Base-by-base conservation (phyloP, 2,888 invertebrate species). In the Eilema sororculum region DNA sequence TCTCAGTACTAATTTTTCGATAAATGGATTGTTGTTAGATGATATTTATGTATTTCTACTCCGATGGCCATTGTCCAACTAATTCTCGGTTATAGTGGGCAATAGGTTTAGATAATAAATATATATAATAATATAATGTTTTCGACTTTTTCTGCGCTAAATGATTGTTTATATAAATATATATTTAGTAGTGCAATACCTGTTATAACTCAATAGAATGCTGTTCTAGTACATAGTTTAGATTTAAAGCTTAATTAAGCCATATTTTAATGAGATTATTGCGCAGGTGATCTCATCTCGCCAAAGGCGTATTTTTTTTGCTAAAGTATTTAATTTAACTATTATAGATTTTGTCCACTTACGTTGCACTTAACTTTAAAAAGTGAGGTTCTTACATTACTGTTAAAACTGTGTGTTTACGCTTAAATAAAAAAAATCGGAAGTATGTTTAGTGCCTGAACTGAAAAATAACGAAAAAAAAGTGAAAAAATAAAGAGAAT, bases 401-500 rank as follows among this genome's bases (percentile, higher is more conserved):
- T 82, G 76, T 84, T 83, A 84, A 78, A 86, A 81, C 80, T 83
- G 85, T 86, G 77, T 85, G 86, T 90, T 89, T 86, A 90, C 84
- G 90, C 89, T 89, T 89, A 80, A 80, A 78, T 75, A 74, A 80
- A 79, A 80, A 79, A 71, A 76, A 84, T 83, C 77, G 81, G 82
- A 89, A 87, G 85, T 87, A 86, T 87, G 86, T 90, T 88, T 90
- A 89, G 93, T 93, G 94, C 93, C 93, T 93, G 91, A 90, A 90
- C 87, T 89, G 88, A 92, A 87, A 84, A 90, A 89, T 86, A 87
- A 86, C 66, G 85, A 89, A 87, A 86, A 88, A 86, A 87, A 67
- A 41, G 67, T 84, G 86, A 84, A 88, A 37, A 87, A 90, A 67
- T 60, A 57, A 89, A 94, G 91, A 94, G 90, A 91, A 94, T 93